These are phyloP conservation scores for Fragum fragum DNA, from an alignment of 2,888 invertebrate species.

Conservation along the genomic window DNA sequence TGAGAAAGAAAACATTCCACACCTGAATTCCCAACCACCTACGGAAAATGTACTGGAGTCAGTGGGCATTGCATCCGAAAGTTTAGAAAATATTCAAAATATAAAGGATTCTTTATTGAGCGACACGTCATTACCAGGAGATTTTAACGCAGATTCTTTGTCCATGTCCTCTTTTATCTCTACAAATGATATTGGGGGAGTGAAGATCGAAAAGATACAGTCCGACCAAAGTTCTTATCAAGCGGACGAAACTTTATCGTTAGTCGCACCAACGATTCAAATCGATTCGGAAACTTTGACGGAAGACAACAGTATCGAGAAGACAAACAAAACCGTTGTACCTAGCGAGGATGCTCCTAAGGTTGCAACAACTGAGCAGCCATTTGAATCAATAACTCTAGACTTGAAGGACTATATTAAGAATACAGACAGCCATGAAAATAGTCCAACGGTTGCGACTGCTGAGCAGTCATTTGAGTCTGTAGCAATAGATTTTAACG, in stretches of 20 bases:
- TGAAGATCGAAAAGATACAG: slow-evolving; percentile 3
- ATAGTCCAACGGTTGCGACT: neutral
- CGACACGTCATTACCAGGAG: neutral
- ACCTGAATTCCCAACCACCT: neutral
- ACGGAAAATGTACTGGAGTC: neutral
- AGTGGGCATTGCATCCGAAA: neutral
- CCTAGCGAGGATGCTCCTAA: neutral
- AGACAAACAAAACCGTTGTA: too few species aligned
- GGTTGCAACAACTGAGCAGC: neutral
- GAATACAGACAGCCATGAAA: neutral
- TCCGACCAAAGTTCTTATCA: neutral
- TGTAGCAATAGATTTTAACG: neutral
- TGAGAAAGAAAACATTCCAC: too few species aligned
- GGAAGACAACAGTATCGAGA: too few species aligned
- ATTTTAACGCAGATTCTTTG: neutral
- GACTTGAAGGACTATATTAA: neutral
- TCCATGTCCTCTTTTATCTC: slow-evolving; percentile 5
- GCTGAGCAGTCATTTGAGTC: neutral
- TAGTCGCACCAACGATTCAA: neutral
- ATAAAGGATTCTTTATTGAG: neutral
- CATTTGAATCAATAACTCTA: neutral
- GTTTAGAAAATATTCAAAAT: neutral
- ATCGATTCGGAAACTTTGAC: too few species aligned
- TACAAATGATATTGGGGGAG: slow-evolving; percentile 1
- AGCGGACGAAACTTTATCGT: neutral